Percentiles rank a stretch among this genome's conserved stretches.
These are phyloP conservation scores for Phymatocera aterrima DNA, from an alignment of 2,888 invertebrate species.

Conservation along the genomic window DNA sequence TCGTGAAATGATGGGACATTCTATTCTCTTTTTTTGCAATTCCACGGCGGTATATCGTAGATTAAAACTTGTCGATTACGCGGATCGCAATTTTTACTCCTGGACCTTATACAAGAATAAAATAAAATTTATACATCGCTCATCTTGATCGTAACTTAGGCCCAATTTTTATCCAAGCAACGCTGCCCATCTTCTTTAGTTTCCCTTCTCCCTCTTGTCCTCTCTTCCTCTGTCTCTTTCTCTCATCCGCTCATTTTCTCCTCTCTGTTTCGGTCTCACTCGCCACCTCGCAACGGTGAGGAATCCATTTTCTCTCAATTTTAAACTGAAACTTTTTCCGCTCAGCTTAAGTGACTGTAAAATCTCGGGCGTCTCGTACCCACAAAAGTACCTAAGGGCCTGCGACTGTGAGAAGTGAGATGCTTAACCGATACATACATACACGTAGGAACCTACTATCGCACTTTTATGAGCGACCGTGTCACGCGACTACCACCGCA, in stretches of 20 bases:
- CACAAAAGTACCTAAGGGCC: constrained; percentile 1
- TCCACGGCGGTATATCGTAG: too few relatives aligned
- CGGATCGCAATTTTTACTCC: background rate
- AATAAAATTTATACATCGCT: background rate
- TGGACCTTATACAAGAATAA: too few relatives aligned
- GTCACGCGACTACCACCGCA: constrained; percentile 24
- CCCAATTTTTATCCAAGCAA: constrained; percentile 1
- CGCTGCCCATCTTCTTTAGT: too few relatives aligned
- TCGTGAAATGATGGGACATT: too few relatives aligned
- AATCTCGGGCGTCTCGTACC: constrained; percentile 29
- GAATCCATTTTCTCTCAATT: constrained; percentile 42
- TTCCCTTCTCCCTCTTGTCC: too few relatives aligned
- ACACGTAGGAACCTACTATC: background rate
- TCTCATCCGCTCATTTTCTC: background rate
- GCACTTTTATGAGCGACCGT: background rate
- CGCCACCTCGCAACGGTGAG: background rate
- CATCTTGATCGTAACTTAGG: constrained; percentile 23
- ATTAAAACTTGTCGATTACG: too few relatives aligned
- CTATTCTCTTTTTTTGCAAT: too few relatives aligned
- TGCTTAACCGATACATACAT: background rate
- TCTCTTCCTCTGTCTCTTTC: background rate
- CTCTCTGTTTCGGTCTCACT: background rate
- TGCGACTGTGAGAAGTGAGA: background rate
- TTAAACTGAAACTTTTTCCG: constrained; percentile 39
- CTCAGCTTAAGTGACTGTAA: constrained; percentile 40